Base-by-base conservation (phyloP, 2,797 vertebrate genomes). In the Mallotus villosus region DNA sequence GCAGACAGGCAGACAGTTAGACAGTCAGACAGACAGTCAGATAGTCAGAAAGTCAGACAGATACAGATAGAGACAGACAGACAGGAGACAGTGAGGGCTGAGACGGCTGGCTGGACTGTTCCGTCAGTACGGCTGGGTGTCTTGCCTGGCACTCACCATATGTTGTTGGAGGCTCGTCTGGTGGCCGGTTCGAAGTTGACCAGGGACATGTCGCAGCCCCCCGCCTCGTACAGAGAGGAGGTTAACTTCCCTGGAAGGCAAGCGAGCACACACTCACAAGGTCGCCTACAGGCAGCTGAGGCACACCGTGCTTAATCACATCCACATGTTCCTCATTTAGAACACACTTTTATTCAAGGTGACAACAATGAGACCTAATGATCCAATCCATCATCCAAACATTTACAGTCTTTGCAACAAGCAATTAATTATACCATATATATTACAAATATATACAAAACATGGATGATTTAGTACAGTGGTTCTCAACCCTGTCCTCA, bases 171-270 rank as follows among this genome's bases (percentile, higher is more conserved):
- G 82, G 97, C 95, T 94, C 97, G 95, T 93, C 97, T 94, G 90
- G 96, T 96, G 90, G 96, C 97, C 77, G 97, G 95, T 92, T 99
- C 97, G 89, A 99, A 99, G 88, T 98, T 98, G 86, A 98, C 97
- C 90, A 99, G 93, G 14, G 97, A 98, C 95, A 99, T 95, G 90
- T 98, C 96, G 85, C 96, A 99, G 86, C 96, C 97, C 74, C 94
- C 95, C 49, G 94, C 95, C 91, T 98, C 97, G 80, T 98, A 99
- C 68, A 98, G 90, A 46, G 97, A 95, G 81, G 97, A 95, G 76
- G 96, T 97, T 89, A 97, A 95, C 88, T 98, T 99, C 92, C 96
- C 97, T 99, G 75, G 8, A 81, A 74, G 46, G 25, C 37, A 41
- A 41, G 55, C 58, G 53, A 27, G 21, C 11, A 66, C 29, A 77